These are phyloP conservation scores for Gordius sp. DNA, from an alignment of 2,888 invertebrate genomes.

Conservation along the genomic window DNA sequence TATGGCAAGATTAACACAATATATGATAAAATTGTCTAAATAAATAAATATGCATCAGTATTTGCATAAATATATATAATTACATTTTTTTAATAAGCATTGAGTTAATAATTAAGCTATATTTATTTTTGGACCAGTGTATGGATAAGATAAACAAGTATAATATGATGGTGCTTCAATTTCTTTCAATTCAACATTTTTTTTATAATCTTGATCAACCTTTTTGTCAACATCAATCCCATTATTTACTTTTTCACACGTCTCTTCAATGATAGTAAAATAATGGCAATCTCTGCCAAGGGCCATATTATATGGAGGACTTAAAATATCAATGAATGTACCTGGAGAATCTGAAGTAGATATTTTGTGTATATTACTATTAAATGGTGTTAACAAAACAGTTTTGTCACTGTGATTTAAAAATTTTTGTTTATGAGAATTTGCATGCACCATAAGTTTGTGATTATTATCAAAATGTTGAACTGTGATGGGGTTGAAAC, in stretches of 20 bases:
- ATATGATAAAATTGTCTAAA: too few species aligned
- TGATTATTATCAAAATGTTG: background rate
- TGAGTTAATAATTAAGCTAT: background rate
- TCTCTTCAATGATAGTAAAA: background rate
- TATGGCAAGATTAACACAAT: too few species aligned
- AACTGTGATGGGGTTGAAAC: background rate
- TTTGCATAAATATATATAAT: too few species aligned
- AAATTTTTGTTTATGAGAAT: background rate
- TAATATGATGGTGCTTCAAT: background rate
- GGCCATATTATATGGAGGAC: background rate
- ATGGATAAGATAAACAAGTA: background rate
- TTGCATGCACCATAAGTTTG: background rate
- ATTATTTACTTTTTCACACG: background rate
- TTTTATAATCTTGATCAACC: background rate
- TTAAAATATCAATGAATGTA: background rate
- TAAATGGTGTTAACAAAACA: background rate
- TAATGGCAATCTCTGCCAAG: background rate
- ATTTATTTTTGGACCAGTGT: background rate
- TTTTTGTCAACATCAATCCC: background rate
- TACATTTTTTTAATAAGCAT: too few species aligned
- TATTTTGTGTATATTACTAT: background rate
- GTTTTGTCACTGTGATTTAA: background rate
- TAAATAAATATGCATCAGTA: too few species aligned
- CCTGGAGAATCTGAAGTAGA: background rate
- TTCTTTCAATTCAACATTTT: background rate